Evolutionary conservation across 2,113 vertebrate genomes (phyloP).

Genomic region (Oncorhynchus gorbuscha): DNA sequence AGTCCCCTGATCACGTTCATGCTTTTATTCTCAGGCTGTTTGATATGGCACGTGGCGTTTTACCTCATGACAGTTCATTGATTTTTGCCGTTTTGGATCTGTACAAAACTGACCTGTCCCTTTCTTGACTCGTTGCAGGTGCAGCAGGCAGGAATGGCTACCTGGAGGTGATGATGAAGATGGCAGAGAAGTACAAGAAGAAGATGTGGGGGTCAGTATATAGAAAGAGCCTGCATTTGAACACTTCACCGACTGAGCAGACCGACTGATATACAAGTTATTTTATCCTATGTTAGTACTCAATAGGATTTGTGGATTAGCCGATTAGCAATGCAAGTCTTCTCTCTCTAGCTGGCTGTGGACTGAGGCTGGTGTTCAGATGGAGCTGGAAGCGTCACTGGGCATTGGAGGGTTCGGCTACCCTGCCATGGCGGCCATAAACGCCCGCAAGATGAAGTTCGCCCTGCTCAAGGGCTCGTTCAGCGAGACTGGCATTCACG

Average conservation of each 20-base stretch:
- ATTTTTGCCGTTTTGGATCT: background rate
- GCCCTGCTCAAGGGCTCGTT: constrained; percentile 93
- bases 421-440: constrained; percentile 95
- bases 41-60: too few relatives aligned
- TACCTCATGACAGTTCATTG: too few relatives aligned
- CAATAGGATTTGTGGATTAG: background rate
- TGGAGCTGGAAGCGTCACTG: constrained; percentile 85
- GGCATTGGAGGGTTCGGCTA: constrained; percentile 97
- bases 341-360: constrained; percentile 77
- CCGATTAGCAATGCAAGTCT: too few relatives aligned
- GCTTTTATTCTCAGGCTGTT: too few relatives aligned
- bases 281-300: background rate
- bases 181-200: constrained; percentile 98
- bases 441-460: constrained; percentile 95
- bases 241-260: too few relatives aligned
- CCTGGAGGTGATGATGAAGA: constrained; percentile 86
- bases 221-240: too few relatives aligned
- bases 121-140: constrained; percentile 67
- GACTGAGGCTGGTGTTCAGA: constrained; percentile 90
- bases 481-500: constrained; percentile 82
- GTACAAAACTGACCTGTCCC: background rate
- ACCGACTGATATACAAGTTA: background rate
- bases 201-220: constrained; percentile 95
- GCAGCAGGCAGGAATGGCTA: constrained; percentile 90
- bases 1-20: too few relatives aligned